These are phyloP conservation scores for Mnemiopsis leidyi DNA, from an alignment of 37 sponge, comb jelly and placozoan genomes.

Conservation along the genomic window DNA sequence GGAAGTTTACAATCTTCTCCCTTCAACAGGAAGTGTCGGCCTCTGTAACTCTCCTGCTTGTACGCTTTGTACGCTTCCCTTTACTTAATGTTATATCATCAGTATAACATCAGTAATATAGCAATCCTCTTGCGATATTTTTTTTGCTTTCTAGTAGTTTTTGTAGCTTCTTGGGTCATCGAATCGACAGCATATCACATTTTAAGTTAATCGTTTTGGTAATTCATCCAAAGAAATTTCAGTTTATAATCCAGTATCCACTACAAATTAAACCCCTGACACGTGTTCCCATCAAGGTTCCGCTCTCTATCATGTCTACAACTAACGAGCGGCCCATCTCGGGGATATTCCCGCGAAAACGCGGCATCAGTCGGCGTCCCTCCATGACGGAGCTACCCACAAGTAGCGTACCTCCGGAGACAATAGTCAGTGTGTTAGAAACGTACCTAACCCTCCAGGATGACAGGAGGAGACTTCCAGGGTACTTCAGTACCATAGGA, in stretches of 20 bases:
- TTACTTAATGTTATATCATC: too few relatives aligned
- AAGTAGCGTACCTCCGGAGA: neutral
- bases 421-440: neutral
- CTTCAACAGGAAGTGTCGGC: neutral
- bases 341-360: neutral
- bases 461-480: neutral
- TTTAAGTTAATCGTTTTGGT: too few relatives aligned
- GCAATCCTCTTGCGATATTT: too few relatives aligned
- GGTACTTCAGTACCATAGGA: slow-evolving; percentile 22
- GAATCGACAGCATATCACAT: too few relatives aligned
- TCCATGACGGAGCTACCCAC: neutral
- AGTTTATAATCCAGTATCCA: too few relatives aligned
- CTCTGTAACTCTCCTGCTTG: neutral
- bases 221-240: too few relatives aligned
- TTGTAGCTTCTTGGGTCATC: too few relatives aligned
- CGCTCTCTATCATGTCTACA: neutral
- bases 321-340: neutral
- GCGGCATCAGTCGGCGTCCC: slow-evolving; percentile 33
- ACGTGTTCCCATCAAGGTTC: too few relatives aligned
- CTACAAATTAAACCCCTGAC: too few relatives aligned
- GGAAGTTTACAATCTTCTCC: neutral
- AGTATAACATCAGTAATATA: too few relatives aligned
- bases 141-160: too few relatives aligned
- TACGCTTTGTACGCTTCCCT: too few relatives aligned
- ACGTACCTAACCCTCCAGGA: slow-evolving; percentile 21